A percentile compares a stretch with the other conserved stretches of the same genome.
Evolutionary conservation across 1,140 invertebrate species (phyloP).

Genomic region (Helicoverpa armigera): DNA sequence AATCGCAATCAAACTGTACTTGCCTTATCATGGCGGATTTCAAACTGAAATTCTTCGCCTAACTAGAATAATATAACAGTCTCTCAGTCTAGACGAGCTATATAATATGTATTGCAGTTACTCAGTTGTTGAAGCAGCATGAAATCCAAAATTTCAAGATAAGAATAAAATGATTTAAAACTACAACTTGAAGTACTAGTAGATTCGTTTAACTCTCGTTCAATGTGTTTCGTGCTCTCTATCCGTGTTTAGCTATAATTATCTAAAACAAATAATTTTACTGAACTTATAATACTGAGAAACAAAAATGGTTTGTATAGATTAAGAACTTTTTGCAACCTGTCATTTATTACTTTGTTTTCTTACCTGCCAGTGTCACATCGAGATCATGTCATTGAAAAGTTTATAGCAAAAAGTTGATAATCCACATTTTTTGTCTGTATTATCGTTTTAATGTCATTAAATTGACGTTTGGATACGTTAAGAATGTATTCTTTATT

Average conservation of each 20-base stretch:
- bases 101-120: no score
- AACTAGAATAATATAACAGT: no score
- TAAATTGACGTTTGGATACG: background rate
- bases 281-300: background rate
- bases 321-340: background rate
- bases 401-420: background rate
- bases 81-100: background rate
- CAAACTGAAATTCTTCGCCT: background rate
- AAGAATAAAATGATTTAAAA: background rate
- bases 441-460: background rate
- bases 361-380: no score
- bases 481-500: no score
- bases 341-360: background rate
- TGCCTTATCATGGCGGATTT: background rate
- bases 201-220: background rate
- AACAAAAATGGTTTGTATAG: conserved; percentile 10
- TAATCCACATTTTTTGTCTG: background rate
- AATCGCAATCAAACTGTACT: conserved; percentile 29
- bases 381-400: background rate
- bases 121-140: no score
- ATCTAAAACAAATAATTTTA: conserved; percentile 27
- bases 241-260: conserved; percentile 18
- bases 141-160: no score
- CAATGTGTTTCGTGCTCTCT: background rate
- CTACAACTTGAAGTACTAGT: no score